Base-by-base conservation (phyloP, 2,888 invertebrate species). In the Pardosa pseudoannulata region DNA sequence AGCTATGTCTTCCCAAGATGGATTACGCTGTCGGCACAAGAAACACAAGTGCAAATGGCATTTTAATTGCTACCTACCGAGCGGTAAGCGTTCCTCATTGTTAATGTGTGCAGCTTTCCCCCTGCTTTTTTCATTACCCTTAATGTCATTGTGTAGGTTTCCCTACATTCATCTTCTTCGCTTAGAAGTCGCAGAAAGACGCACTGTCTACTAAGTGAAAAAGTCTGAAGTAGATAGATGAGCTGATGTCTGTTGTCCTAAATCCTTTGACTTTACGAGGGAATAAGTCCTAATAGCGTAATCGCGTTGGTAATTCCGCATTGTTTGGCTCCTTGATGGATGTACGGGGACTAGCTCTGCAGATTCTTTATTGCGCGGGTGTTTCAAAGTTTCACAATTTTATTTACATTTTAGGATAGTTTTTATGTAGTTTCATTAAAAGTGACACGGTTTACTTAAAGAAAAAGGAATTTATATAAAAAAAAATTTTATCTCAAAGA, bases 1-100 rank as follows among this genome's bases (percentile, higher is more conserved):
- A 6, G n/a, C 6, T n/a, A 27, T 23, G 31, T 39, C 62, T 29
- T 1, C 32, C 7, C 3, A 83, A 83, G 78, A 83, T 83, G 76
- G 83, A 83, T 83, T 71, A 29, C n/a, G 9, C n/a, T 72, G 76
- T 83, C 83, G 62, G 83, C 67, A 29, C 46, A 64, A 56, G 75
- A 76, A 78, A 78, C 56, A 73, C 83, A 83, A 83, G 83, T 73
- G 83, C 83, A 83, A 83, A 83, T 83, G 83, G 83, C 73, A 83
- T 83, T 83, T 83, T 83, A 83, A 83, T 83, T 83, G 75, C 83
- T 78, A 78, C 83, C 78, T 72, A 78, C 78, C 56, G 76, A 76
- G 72, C 76, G 72, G 76, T 67, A 65, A 78, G 78, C 39, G 36
- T 29, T 72, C 56, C 32, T 62, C 50, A 50, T 78, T 56, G 71